Evolutionary conservation across 2,797 vertebrate species (phyloP).

Genomic region (Phrynocephalus vlangalii): DNA sequence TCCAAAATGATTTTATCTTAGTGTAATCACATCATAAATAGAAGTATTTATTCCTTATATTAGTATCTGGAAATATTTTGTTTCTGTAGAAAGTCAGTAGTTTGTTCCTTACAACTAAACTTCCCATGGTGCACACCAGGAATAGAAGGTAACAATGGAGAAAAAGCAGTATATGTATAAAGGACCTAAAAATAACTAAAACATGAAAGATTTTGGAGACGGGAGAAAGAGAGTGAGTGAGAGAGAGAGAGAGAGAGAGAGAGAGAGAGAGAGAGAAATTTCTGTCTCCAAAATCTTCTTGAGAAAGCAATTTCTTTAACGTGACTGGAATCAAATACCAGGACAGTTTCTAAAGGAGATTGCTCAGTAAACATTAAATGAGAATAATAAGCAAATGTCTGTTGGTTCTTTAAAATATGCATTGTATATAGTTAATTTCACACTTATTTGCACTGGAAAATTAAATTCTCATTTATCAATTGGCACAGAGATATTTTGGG

Average conservation of each 20-base stretch:
- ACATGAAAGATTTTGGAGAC: neutral
- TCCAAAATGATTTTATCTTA: neutral
- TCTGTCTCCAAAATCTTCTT: neutral
- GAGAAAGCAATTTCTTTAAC: slow-evolving; percentile 14
- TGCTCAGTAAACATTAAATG: slow-evolving; percentile 70
- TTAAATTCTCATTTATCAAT: slow-evolving; percentile 89
- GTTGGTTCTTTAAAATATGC: slow-evolving; percentile 45
- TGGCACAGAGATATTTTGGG: slow-evolving; percentile 64
- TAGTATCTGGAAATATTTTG: neutral
- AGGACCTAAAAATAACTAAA: slow-evolving; percentile 46
- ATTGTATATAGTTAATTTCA: slow-evolving; percentile 90
- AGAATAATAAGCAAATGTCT: slow-evolving; percentile 68
- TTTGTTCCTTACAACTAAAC: neutral
- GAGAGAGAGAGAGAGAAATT: neutral
- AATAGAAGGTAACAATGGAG: neutral
- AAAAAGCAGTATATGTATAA: neutral
- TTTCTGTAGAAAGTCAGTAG: neutral
- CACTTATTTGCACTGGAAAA: slow-evolving; percentile 90
- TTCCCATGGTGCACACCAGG: neutral
- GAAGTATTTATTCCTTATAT: neutral
- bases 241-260: no score
- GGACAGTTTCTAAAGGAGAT: slow-evolving; percentile 69
- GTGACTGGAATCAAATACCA: slow-evolving; percentile 34
- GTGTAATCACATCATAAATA: neutral
- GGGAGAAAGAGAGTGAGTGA: no score